phyloP scores from a whole-genome alignment of 2,797 vertebrate species.

The Pseudomugil gertrudae region DNA sequence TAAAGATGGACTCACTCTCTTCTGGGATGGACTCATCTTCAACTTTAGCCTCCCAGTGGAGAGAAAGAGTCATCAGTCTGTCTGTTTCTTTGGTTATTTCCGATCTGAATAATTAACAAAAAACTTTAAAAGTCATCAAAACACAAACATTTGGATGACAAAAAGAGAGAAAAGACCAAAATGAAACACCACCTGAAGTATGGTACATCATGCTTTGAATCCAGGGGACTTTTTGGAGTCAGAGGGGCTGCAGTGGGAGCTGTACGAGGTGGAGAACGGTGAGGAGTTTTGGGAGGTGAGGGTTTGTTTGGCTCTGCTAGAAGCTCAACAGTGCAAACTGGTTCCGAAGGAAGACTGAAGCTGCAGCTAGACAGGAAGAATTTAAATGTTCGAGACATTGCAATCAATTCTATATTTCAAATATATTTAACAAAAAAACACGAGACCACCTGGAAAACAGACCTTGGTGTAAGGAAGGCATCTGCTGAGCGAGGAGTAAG shows the following conservation, averaged over 20 bases:
- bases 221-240: conserved; percentile 40
- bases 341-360: conserved; percentile 40
- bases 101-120: conserved; percentile 73
- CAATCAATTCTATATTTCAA: neutral
- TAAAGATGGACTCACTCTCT: conserved; percentile 84
- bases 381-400: neutral
- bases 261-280: conserved; percentile 3
- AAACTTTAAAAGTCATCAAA: neutral
- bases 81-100: conserved; percentile 82
- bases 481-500: conserved; percentile 85
- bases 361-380: conserved; percentile 22
- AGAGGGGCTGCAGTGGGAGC: neutral
- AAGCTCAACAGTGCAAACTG: conserved; percentile 15
- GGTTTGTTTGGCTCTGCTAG: conserved; percentile 7
- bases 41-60: conserved; percentile 85
- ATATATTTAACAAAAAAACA: neutral
- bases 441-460: neutral
- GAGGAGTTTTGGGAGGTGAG: conserved; percentile 28
- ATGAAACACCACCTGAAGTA: conserved; percentile 79
- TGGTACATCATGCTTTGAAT: conserved; percentile 74
- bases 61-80: conserved; percentile 76
- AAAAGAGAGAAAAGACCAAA: neutral
- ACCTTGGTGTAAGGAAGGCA: conserved; percentile 84
- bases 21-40: conserved; percentile 88
- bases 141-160: neutral